Conservation (phyloP, 2,888 invertebrate genomes). For the Acrobeloides nanus region DNA sequence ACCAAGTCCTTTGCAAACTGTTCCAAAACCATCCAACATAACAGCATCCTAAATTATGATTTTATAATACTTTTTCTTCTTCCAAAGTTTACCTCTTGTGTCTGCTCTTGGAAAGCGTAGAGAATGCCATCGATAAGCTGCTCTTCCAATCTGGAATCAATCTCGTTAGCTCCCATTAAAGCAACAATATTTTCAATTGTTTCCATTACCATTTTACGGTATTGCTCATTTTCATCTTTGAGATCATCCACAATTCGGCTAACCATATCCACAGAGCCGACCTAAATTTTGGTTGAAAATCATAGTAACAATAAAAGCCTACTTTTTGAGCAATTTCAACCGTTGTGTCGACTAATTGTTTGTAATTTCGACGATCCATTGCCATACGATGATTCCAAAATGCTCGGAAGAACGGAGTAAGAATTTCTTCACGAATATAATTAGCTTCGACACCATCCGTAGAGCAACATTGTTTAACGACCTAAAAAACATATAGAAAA, state of each 20-base stretch:
- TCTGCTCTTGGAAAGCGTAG: conserved; percentile 99
- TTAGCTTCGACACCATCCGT: conserved; percentile 99
- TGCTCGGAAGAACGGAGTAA: conserved; percentile 59
- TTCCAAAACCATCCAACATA: conserved; percentile 98
- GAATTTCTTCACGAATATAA: conserved; percentile 96
- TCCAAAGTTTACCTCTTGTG: conserved; percentile 70
- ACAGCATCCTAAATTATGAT: conserved; percentile 72
- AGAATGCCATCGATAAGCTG: conserved; percentile 97
- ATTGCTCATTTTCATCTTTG: conserved; percentile 98
- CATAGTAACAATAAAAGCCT: neutral
- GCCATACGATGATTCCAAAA: conserved; percentile 99
- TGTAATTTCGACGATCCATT: conserved; percentile 87
- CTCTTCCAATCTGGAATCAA: conserved; percentile 93
- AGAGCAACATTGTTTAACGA: conserved; percentile 98
- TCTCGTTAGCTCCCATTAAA: conserved; percentile 78
- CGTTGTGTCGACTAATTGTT: conserved; percentile 82
- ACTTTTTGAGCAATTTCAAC: conserved; percentile 96
- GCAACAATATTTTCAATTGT: conserved; percentile 70
- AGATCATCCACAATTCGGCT: conserved; percentile 93
- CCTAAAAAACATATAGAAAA: conserved; percentile 58
- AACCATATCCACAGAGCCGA: conserved; percentile 95
- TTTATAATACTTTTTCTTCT: neutral
- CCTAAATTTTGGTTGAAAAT: conserved; percentile 54
- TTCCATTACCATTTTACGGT: conserved; percentile 99
- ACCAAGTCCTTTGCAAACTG: conserved; percentile 92